Evolutionary conservation across 92 coral and sea anemone genomes (phyloP).

Genomic region (Plumapathes pennacea): DNA sequence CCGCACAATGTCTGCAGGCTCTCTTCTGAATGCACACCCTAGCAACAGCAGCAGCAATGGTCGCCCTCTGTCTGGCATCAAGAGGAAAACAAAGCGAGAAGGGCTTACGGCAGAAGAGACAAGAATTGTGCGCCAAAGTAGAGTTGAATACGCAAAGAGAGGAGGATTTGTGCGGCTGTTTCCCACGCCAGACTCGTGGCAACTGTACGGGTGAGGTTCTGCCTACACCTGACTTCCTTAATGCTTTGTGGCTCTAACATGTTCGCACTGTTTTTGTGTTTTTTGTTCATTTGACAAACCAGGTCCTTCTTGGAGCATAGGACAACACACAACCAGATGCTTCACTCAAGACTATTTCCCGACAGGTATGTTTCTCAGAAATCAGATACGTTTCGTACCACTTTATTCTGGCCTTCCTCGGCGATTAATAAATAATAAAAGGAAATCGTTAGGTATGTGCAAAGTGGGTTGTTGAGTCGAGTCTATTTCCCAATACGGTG

Average conservation of each 20-base stretch:
- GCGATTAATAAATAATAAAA: too few relatives aligned
- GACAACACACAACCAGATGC: constrained; percentile 92
- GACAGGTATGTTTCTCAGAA: too few relatives aligned
- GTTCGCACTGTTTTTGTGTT: background rate
- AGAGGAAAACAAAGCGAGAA: constrained; percentile 24
- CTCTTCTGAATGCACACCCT: too few relatives aligned
- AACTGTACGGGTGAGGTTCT: constrained; percentile 75
- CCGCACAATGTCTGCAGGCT: too few relatives aligned
- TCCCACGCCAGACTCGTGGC: constrained; percentile 95
- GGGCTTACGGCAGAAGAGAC: constrained; percentile 75
- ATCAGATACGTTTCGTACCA: too few relatives aligned
- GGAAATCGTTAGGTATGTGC: too few relatives aligned
- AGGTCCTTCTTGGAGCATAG: constrained; percentile 92
- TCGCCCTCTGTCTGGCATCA: constrained; percentile 20
- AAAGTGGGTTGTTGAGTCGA: too few relatives aligned
- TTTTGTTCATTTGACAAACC: background rate
- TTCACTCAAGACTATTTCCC: constrained; percentile 86
- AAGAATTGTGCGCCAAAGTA: constrained; percentile 74
- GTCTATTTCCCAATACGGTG: too few relatives aligned
- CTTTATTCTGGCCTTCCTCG: too few relatives aligned
- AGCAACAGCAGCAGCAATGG: too few relatives aligned
- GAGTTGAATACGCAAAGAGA: constrained; percentile 75
- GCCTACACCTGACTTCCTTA: background rate
- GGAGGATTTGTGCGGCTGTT: constrained; percentile 93
- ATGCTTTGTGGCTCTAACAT: background rate